Evolutionary conservation across 1,140 invertebrate species (phyloP), one percentile per base, ranked within the genome.

Genomic region (Drosophila equinoxialis): DNA sequence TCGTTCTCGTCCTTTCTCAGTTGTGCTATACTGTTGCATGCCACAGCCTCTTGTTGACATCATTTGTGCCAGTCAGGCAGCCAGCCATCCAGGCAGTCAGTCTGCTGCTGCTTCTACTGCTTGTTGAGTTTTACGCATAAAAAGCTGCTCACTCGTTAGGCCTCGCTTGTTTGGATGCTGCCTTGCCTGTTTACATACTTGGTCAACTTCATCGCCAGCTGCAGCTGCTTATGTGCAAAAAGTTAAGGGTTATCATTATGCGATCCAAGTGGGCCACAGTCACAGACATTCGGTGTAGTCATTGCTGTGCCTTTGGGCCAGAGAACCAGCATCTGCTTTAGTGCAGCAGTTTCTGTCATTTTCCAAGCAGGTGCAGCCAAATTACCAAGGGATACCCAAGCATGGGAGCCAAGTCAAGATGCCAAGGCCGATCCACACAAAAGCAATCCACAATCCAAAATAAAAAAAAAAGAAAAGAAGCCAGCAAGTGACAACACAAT

Each of bases 191-290:
- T 59, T 63, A 65, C 71, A 41, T 59, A 51, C 57, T 54, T 42
- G 45, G 20, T 30, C 60, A 26, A 26, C 17, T 57, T 11, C 39
- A 60, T 63, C 30, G 58, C 20, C 45, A 55, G 54, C 57, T 48
- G 57, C 30, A 51, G 75, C 69, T 70, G 77, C 67, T 70, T 84
- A 81, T 81, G 81, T 65, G 82, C 20, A 51, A 51, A 86, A 75
- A 81, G 68, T 85, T 75, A 86, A 86, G 78, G 75, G 82, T 86
- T 86, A 85, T 79, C 82, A 86, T 85, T 81, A 84, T 85, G 77
- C 68, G 81, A 65, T 65, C 63, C 64, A 67, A 81, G 78, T 74
- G 70, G 60, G 33, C 48, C 61, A 45, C 20, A 37, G 42, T 61
- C 13, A 59, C 41, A 37, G 42, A 55, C 17, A 54, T 39, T 41